Conservation (phyloP, 2,113 vertebrate genomes). For the Brachyistius frenatus region DNA sequence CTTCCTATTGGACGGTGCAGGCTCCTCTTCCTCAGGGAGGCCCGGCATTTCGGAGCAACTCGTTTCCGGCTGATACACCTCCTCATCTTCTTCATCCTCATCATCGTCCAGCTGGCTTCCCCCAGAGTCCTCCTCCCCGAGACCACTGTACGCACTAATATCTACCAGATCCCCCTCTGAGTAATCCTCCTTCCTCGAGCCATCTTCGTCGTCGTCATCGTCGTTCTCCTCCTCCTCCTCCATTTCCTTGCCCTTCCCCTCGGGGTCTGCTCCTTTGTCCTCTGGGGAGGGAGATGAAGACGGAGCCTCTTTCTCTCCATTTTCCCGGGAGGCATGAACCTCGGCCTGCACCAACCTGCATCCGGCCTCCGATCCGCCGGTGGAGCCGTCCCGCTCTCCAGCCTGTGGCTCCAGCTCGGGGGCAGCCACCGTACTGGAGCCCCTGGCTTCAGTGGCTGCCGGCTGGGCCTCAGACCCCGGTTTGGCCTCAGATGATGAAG, state of each 20-base stretch:
- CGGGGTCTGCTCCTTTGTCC: slow-evolving; percentile 51
- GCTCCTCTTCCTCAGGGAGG: slow-evolving; percentile 92
- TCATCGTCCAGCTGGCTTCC: slow-evolving; percentile 97
- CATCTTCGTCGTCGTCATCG: slow-evolving; percentile 87
- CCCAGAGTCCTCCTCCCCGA: slow-evolving; percentile 94
- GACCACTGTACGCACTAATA: slow-evolving; percentile 96
- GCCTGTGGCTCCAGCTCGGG: neutral
- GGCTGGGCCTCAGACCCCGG: slow-evolving; percentile 20
- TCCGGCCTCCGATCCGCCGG: slow-evolving; percentile 56
- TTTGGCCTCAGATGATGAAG: slow-evolving; percentile 56
- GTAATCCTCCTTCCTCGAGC: slow-evolving; percentile 94
- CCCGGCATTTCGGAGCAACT: slow-evolving; percentile 92
- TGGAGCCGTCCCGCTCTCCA: slow-evolving; percentile 1
- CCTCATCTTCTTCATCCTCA: slow-evolving; percentile 89
- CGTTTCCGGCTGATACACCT: slow-evolving; percentile 87
- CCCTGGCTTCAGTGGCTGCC: slow-evolving; percentile 51
- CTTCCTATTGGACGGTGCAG: slow-evolving; percentile 87
- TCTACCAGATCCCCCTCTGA: slow-evolving; percentile 96
- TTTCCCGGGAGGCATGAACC: slow-evolving; percentile 84
- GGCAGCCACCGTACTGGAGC: slow-evolving; percentile 41
- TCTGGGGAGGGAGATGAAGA: slow-evolving; percentile 49
- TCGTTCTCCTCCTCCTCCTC: slow-evolving; percentile 76
- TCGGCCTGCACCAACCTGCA: slow-evolving; percentile 80
- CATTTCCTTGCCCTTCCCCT: slow-evolving; percentile 46
- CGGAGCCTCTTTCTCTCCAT: slow-evolving; percentile 70